Conservation (phyloP, 1,140 invertebrate genomes). For the Drosophila paulistorum region DNA sequence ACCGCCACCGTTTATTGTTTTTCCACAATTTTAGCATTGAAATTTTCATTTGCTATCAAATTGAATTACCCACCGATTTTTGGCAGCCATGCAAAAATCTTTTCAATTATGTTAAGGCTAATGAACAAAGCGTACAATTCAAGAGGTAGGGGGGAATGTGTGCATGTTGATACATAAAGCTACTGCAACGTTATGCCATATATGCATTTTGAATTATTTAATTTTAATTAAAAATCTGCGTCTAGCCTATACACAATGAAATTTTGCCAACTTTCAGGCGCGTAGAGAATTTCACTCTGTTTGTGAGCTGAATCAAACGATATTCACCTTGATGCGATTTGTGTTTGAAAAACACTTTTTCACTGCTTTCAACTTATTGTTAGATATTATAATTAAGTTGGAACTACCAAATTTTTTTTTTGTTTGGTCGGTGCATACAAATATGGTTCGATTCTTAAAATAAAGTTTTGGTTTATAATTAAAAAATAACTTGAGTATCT, state of each 20-base stretch:
- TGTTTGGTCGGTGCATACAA: too few species aligned
- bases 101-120: conserved; percentile 69
- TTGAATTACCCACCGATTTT: conserved; percentile 57
- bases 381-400: too few species aligned
- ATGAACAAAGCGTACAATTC: conserved; percentile 57
- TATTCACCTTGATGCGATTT: too few species aligned
- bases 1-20: conserved; percentile 44
- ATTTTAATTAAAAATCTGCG: conserved; percentile 66
- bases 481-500: too few species aligned
- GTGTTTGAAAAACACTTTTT: too few species aligned
- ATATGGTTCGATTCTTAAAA: too few species aligned
- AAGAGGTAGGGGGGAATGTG: conserved; percentile 1
- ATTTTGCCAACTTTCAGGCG: conserved; percentile 53
- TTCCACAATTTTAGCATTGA: conserved; percentile 43
- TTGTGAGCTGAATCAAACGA: background rate
- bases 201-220: conserved; percentile 70
- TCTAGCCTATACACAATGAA: conserved; percentile 20
- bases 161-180: background rate
- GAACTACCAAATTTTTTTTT: too few species aligned
- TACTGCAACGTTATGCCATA: conserved; percentile 25
- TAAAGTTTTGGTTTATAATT: too few species aligned
- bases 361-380: too few species aligned
- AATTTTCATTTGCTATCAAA: conserved; percentile 49
- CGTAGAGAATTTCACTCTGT: background rate
- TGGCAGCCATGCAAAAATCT: conserved; percentile 41